Evolutionary conservation across 2,113 vertebrate species (phyloP).

Genomic region (Condylura cristata): DNA sequence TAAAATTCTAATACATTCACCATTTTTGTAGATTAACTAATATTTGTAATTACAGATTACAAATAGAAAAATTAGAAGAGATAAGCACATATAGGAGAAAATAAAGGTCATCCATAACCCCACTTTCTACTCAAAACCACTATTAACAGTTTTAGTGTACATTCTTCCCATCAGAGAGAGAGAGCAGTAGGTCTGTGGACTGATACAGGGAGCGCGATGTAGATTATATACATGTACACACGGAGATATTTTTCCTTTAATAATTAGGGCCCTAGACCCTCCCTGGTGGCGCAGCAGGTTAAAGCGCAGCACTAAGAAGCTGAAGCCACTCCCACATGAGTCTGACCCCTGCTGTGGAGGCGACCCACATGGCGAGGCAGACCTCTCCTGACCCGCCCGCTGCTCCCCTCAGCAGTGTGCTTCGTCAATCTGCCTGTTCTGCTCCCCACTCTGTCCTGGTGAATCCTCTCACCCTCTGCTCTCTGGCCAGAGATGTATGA

Average conservation of each 20-base stretch:
- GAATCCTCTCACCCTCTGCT: too few species aligned
- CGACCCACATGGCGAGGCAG: too few species aligned
- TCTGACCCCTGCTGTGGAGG: too few species aligned
- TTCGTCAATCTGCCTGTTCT: too few species aligned
- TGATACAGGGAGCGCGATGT: neutral
- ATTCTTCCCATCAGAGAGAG: neutral
- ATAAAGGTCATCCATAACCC: neutral
- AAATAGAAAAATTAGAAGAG: conserved; percentile 36
- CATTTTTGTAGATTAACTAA: conserved; percentile 14
- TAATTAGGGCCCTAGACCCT: neutral
- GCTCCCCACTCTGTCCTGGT: too few species aligned
- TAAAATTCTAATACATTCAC: neutral
- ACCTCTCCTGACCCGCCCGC: too few species aligned
- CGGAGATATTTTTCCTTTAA: neutral
- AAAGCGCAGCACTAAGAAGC: too few species aligned
- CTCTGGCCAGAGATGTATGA: too few species aligned
- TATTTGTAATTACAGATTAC: neutral
- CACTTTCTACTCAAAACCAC: neutral
- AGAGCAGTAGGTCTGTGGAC: neutral
- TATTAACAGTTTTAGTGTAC: neutral
- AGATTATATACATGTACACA: too few species aligned
- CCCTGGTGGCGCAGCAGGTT: too few species aligned
- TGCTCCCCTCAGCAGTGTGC: too few species aligned
- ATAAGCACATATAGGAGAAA: neutral
- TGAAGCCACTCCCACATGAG: too few species aligned